Evolutionary conservation across 2,797 vertebrate species (phyloP), one percentile per base, ranked within the genome.

Genomic region (Jordanella pulchra): DNA sequence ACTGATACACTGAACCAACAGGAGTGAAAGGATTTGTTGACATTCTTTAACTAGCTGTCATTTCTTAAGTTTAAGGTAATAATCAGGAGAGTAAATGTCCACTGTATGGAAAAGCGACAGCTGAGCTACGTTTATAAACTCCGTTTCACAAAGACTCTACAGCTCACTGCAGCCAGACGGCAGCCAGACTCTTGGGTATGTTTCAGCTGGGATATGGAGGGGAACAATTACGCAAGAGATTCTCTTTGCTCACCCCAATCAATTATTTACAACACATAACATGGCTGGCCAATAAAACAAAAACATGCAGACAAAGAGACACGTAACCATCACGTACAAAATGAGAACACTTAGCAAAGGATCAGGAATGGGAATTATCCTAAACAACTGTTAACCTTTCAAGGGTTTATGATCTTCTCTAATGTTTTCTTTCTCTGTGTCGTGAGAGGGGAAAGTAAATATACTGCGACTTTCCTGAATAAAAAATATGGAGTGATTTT

Each of bases 201-300:
- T 87, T 81, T 86, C 80, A 83, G 74, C 67, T 81, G 77, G 61
- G 39, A 66, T 60, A 68, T 47, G 64, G 65, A 66, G 81, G 78
- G 78, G 84, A 79, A 86, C 83, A 48, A 73, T 82, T 66, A 73
- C 87, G 77, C 86, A 60, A 79, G 86, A 86, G 88, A 89, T 48
- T 76, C 61, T 69, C 48, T 51, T 64, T 68, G 53, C 70, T 21
- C 81, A 71, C 39, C 79, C 61, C 51, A 53, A 91, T 93, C 64
- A 94, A 94, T 93, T 89, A 93, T 93, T 93, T 72, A 92, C 69
- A 55, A 75, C 67, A 73, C 71, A 69, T 68, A 83, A 81, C 71
- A 81, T 72, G 39, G 66, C 65, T 39, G 7, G 61, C 70, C 69
- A 76, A 67, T 76, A 63, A 85, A 75, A 87, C 58, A 80, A 48